Conservation (phyloP, 2,888 invertebrate genomes). For the Lasioglossum lativentre region DNA sequence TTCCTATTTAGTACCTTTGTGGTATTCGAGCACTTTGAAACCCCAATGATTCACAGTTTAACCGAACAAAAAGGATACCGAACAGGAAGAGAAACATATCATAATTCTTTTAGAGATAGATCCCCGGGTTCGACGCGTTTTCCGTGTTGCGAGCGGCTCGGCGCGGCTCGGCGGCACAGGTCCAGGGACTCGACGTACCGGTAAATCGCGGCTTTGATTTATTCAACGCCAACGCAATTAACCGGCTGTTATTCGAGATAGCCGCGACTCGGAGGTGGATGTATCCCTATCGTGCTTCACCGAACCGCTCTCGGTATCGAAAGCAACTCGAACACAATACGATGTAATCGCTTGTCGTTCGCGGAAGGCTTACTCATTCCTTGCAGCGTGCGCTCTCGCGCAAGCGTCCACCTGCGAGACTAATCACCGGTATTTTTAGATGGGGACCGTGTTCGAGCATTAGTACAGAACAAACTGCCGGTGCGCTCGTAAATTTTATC, state of each 20-base stretch:
- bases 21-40: too few species aligned
- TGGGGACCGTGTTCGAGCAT: neutral
- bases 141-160: neutral
- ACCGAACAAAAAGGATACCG: neutral
- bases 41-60: neutral
- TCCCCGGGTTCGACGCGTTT: neutral
- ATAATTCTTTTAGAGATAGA: neutral
- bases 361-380: conserved; percentile 4
- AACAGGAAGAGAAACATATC: neutral
- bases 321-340: conserved; percentile 4
- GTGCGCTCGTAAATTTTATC: conserved; percentile 24
- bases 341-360: conserved; percentile 1
- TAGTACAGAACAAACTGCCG: neutral
- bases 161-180: neutral
- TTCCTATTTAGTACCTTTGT: too few species aligned
- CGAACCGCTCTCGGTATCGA: conserved; percentile 10
- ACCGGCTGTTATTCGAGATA: conserved; percentile 14
- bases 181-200: neutral
- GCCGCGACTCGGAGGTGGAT: conserved; percentile 10
- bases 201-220: conserved; percentile 9
- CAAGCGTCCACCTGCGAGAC: conserved; percentile 23
- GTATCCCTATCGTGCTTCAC: conserved; percentile 24
- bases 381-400: neutral
- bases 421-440: conserved; percentile 40
- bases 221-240: conserved; percentile 15